Conservation (phyloP, 2,797 vertebrate genomes). For the Rhinogobio ventralis region DNA sequence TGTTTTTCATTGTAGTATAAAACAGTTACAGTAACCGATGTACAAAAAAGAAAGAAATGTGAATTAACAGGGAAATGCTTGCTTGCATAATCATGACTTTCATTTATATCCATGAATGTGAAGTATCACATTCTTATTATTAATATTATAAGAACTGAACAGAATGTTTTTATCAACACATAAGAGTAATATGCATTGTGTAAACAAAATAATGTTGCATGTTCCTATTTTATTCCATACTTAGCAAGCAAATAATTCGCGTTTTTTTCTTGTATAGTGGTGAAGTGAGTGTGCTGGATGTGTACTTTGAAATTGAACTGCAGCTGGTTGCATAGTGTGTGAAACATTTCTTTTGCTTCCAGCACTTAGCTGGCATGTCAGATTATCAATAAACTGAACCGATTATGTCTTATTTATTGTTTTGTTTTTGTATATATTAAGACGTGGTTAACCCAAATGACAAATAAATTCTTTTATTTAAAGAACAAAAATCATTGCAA, state of each 20-base stretch:
- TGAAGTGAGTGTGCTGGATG: background rate
- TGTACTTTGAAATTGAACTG: constrained; percentile 57
- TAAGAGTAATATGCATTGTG: constrained; percentile 65
- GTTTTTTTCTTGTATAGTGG: constrained; percentile 12
- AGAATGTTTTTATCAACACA: constrained; percentile 72
- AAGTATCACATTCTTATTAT: constrained; percentile 59
- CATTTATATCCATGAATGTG: constrained; percentile 53
- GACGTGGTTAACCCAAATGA: constrained; percentile 15
- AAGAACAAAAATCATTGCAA: constrained; percentile 30
- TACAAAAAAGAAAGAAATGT: constrained; percentile 75
- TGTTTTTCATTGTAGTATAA: constrained; percentile 77
- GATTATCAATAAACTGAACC: constrained; percentile 6
- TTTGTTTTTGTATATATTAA: constrained; percentile 21
- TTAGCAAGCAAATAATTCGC: constrained; percentile 3
- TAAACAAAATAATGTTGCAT: constrained; percentile 46
- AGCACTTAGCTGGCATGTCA: constrained; percentile 3
- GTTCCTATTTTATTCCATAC: background rate
- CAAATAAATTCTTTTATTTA: constrained; percentile 22
- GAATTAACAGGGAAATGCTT: constrained; percentile 46
- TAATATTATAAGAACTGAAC: constrained; percentile 48
- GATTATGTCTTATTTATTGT: constrained; percentile 1
- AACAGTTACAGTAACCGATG: constrained; percentile 77
- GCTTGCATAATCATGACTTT: constrained; percentile 64
- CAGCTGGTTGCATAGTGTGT: constrained; percentile 81
- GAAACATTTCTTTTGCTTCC: constrained; percentile 57